Percentiles rank a stretch among this genome's conserved stretches.
These are phyloP conservation scores for Bothrops alternatus DNA, from an alignment of 2,797 vertebrate genomes.

Conservation along the genomic window DNA sequence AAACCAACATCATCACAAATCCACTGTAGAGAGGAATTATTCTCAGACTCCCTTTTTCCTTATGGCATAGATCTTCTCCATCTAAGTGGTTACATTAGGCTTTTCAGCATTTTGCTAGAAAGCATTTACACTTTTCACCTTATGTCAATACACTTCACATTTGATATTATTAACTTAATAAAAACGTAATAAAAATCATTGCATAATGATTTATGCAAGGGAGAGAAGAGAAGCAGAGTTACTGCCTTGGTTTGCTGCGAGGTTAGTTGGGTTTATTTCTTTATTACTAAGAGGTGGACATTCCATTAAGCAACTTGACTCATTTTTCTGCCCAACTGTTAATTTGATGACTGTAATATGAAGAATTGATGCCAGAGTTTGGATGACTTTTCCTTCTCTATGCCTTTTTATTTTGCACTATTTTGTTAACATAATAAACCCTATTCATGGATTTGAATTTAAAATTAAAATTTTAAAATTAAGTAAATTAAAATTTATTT, in stretches of 20 bases:
- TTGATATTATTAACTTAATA: conserved; percentile 65
- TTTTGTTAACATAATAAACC: background rate
- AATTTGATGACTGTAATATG: background rate
- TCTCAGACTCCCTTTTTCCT: background rate
- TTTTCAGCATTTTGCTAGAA: conserved; percentile 55
- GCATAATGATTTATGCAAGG: conserved; percentile 5
- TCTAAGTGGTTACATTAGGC: conserved; percentile 38
- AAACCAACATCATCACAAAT: conserved; percentile 58
- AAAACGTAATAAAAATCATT: conserved; percentile 67
- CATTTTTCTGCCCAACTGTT: background rate
- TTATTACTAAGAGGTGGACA: background rate
- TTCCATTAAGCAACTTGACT: background rate
- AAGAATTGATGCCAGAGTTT: background rate
- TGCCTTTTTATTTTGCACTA: background rate
- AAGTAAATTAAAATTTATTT: background rate
- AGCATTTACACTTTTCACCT: conserved; percentile 46
- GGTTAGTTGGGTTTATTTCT: background rate
- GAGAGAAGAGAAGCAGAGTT: background rate
- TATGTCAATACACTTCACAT: conserved; percentile 59
- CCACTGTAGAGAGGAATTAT: conserved; percentile 15
- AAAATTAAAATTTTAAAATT: background rate
- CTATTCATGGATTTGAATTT: background rate
- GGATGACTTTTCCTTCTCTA: background rate
- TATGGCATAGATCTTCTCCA: background rate
- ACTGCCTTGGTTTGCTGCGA: background rate